A percentile compares a stretch with the other conserved stretches of the same genome.
Conservation (phyloP, 1,140 invertebrate species). For the Bombyx mori region DNA sequence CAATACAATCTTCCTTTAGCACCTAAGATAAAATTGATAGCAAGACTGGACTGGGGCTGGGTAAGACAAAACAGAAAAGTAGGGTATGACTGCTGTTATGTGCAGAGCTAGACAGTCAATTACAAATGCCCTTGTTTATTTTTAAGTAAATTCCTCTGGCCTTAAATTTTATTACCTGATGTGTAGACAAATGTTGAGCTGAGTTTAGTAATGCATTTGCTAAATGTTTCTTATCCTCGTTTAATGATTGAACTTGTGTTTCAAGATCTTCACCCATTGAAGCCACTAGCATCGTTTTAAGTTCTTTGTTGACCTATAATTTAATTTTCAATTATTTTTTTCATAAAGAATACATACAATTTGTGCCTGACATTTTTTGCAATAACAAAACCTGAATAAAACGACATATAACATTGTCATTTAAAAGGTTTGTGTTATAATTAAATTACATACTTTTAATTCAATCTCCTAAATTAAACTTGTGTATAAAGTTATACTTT, state of each 20-base stretch:
- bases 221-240: slow-evolving; percentile 91
- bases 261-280: slow-evolving; percentile 95
- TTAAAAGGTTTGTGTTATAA: too few species aligned
- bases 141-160: too few species aligned
- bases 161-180: slow-evolving; percentile 71
- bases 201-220: slow-evolving; percentile 88
- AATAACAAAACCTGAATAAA: too few species aligned
- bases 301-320: slow-evolving; percentile 87
- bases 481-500: neutral
- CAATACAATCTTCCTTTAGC: too few species aligned
- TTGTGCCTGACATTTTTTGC: neutral
- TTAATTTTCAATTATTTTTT: neutral
- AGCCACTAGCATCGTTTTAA: slow-evolving; percentile 93
- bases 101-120: neutral
- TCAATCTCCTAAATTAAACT: neutral
- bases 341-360: neutral
- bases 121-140: neutral
- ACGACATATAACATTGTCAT: too few species aligned
- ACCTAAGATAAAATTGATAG: too few species aligned
- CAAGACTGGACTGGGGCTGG: too few species aligned
- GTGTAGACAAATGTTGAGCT: slow-evolving; percentile 85
- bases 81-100: too few species aligned
- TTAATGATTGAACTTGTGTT: slow-evolving; percentile 88
- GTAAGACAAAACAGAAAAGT: too few species aligned
- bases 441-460: neutral